phyloP scores from a whole-genome alignment of 2,113 vertebrate species.

The Triplophysa tibetana region DNA sequence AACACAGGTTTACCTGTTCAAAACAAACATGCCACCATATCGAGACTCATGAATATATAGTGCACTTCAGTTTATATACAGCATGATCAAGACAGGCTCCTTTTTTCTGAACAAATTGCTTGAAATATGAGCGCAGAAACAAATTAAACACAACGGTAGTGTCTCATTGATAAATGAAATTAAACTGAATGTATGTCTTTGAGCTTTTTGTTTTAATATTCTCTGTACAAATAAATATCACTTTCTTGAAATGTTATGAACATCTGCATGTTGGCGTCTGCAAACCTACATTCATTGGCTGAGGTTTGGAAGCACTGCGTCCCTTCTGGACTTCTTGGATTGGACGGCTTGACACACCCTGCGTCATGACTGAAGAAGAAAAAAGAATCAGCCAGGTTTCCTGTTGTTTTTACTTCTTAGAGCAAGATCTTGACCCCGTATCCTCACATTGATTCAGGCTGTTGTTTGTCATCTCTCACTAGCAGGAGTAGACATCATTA shows the following conservation, averaged over 20 bases:
- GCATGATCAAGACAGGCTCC: constrained; percentile 28
- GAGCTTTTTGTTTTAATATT: not conserved
- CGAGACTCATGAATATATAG: constrained; percentile 18
- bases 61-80: constrained; percentile 45
- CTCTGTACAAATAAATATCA: constrained; percentile 22
- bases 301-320: constrained; percentile 15
- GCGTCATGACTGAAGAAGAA: not conserved
- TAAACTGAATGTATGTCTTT: not conserved
- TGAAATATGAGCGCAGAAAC: constrained; percentile 30
- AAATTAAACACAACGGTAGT: constrained; percentile 19
- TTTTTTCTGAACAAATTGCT: constrained; percentile 28
- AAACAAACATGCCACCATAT: constrained; percentile 35
- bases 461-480: constrained; percentile 11
- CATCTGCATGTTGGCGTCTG: constrained; percentile 30
- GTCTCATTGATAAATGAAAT: constrained; percentile 9
- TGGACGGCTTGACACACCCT: constrained; percentile 18
- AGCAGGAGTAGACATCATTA: constrained; percentile 19
- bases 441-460: not conserved
- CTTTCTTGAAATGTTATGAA: constrained; percentile 16
- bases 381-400: not conserved
- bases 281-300: constrained; percentile 26
- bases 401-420: not conserved
- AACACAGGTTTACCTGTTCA: constrained; percentile 50
- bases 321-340: constrained; percentile 13
- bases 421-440: not conserved